phyloP scores from a whole-genome alignment of 92 coral and sea anemone species.

The Micromussa lordhowensis region DNA sequence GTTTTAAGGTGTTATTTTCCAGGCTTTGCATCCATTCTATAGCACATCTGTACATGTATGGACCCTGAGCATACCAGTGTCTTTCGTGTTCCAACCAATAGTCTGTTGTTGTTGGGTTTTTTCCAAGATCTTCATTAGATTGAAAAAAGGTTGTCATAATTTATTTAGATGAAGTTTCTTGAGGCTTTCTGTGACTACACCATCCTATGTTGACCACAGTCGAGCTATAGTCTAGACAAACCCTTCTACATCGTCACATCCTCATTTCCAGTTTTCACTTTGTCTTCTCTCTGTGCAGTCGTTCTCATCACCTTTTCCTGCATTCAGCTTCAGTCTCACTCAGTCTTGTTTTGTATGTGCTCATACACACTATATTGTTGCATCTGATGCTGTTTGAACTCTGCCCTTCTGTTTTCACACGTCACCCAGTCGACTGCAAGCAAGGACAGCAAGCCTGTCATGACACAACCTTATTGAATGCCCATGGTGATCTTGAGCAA shows the following conservation, averaged over 20 bases:
- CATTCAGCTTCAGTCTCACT: constrained; percentile 38
- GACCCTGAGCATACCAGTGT: constrained; percentile 39
- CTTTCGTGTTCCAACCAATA: constrained; percentile 44
- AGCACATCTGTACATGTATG: too few relatives aligned
- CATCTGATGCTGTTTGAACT: constrained; percentile 30
- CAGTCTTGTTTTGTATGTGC: constrained; percentile 44
- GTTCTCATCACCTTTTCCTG: constrained; percentile 37
- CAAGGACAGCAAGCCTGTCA: constrained; percentile 32
- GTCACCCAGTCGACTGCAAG: constrained; percentile 33
- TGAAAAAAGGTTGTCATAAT: constrained; percentile 24
- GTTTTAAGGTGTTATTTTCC: constrained; percentile 9
- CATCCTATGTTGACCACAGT: constrained; percentile 35
- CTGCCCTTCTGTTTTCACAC: constrained; percentile 18
- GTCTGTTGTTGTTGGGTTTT: too few relatives aligned
- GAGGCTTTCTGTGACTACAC: constrained; percentile 44
- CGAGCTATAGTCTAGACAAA: constrained; percentile 48
- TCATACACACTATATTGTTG: too few relatives aligned
- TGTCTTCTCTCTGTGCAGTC: neutral
- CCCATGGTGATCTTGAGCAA: constrained; percentile 47
- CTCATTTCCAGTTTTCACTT: too few relatives aligned
- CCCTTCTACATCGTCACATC: constrained; percentile 31
- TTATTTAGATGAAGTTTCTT: constrained; percentile 39
- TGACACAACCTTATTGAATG: constrained; percentile 27
- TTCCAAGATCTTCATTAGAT: constrained; percentile 35
- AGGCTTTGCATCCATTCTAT: constrained; percentile 39